Evolutionary conservation across 2,113 vertebrate genomes (phyloP).

Genomic region (Syngnathus scovelli): DNA sequence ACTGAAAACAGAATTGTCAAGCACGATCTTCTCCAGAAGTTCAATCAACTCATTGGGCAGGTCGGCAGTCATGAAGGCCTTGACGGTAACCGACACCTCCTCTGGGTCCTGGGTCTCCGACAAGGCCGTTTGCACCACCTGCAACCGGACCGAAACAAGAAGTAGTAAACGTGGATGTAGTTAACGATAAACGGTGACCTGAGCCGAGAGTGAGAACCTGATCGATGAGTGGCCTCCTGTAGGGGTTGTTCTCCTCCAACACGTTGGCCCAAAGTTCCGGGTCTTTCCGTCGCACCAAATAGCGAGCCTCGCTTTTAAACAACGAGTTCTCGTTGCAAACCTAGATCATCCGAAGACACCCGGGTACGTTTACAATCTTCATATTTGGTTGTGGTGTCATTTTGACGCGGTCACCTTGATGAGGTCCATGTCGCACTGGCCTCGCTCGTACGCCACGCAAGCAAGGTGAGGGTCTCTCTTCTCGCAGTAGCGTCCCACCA

Average conservation of each 20-base stretch:
- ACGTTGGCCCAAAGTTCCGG: slow-evolving; percentile 87
- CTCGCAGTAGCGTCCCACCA: slow-evolving; percentile 86
- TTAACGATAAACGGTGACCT: not conserved
- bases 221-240: slow-evolving; percentile 82
- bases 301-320: slow-evolving; percentile 87
- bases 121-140: slow-evolving; percentile 92
- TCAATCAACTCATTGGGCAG: slow-evolving; percentile 88
- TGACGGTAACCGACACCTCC: slow-evolving; percentile 87
- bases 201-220: slow-evolving; percentile 66
- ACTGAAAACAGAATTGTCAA: slow-evolving; percentile 89
- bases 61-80: slow-evolving; percentile 90
- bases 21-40: slow-evolving; percentile 87
- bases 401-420: slow-evolving; percentile 75
- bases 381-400: not conserved
- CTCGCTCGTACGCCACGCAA: slow-evolving; percentile 85
- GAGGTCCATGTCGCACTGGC: slow-evolving; percentile 86
- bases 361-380: not conserved
- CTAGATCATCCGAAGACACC: slow-evolving; percentile 48
- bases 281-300: slow-evolving; percentile 85
- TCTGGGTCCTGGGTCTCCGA: slow-evolving; percentile 90
- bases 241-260: slow-evolving; percentile 83
- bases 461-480: slow-evolving; percentile 89
- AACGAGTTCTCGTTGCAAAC: slow-evolving; percentile 92
- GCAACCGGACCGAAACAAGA: not conserved
- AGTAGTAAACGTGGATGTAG: not conserved